Percentiles rank a stretch among this genome's conserved stretches.
Conservation (phyloP, 2,888 invertebrate species). For the Orchestes rusci region DNA sequence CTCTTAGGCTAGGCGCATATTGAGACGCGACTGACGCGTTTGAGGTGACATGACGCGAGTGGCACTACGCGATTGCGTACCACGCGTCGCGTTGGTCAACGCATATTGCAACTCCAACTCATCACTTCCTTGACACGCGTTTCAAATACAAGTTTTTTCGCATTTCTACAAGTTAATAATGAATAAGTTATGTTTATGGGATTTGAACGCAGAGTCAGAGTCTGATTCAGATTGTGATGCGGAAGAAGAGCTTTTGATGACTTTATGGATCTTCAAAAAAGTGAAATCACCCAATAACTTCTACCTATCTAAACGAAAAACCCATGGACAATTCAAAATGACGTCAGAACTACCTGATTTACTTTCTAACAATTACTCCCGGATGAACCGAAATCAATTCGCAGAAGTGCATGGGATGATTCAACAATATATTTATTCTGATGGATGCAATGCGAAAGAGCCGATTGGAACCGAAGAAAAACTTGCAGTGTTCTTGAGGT, state of each 20-base stretch:
- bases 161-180: no score
- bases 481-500: constrained; percentile 5
- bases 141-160: no score
- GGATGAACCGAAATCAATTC: constrained; percentile 13
- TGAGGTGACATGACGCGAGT: neutral
- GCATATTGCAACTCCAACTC: no score
- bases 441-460: constrained; percentile 16
- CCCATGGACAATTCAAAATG: constrained; percentile 1
- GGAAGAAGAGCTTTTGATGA: neutral
- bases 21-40: neutral
- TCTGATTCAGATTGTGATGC: neutral
- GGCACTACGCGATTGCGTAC: neutral
- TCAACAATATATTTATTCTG: constrained; percentile 10
- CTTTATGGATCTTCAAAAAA: neutral
- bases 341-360: neutral
- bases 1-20: neutral
- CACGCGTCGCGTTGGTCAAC: neutral
- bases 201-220: no score
- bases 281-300: neutral
- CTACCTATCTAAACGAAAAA: neutral
- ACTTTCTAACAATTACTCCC: constrained; percentile 11
- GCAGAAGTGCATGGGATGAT: constrained; percentile 11
- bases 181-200: neutral
- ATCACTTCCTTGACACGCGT: no score
- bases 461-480: constrained; percentile 11